Base-by-base conservation (phyloP, 35 echinoderm and acorn worm species). In the Heliocidaris erythrogramma region DNA sequence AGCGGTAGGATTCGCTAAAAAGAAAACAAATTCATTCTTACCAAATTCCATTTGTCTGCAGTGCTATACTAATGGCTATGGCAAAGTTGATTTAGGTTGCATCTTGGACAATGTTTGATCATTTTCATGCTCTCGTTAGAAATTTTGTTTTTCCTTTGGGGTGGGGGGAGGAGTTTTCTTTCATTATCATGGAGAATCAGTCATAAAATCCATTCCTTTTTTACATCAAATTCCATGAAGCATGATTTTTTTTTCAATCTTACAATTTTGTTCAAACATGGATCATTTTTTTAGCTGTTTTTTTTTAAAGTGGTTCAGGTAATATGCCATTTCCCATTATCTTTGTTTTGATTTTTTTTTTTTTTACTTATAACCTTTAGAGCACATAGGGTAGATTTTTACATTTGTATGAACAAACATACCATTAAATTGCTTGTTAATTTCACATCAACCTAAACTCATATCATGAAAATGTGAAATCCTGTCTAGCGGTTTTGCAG, bases 1-100 rank as follows among this genome's bases (percentile, higher is more conserved):
- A 89, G 87, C 87, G 87, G 87, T 89, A 89, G 2, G 87, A 89
- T 27, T 78, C 65, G 65, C 65, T 78, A 12, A 86, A 89, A 89
- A 89, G 17, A 89, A 89, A 89, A 89, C 14, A 32, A 89, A 89
- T 32, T 48, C 87, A 32, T 48, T 48, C 32, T 48, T 48, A 78
- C 65, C 65, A 78, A 78, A 78, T 78, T 24, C 27, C 65, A 78
- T 78, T n/a, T 27, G 65, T 78, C 65, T 78, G 65, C 65, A 78
- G 65, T 78, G 65, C 21, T 27, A n/a, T 78, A 78, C 65, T 78
- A 78, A 78, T 78, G 8, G 65, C 65, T n/a, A 27, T n/a, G 27
- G 27, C 5, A 7, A 21, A 78, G 4, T 78, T 78, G 65, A 18
- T n/a, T 27, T 78, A 78, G 27, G 65, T 5, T 78, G 65, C 65